These are phyloP conservation scores for Avahi laniger DNA, from an alignment of 2,797 vertebrate genomes.

Conservation along the genomic window DNA sequence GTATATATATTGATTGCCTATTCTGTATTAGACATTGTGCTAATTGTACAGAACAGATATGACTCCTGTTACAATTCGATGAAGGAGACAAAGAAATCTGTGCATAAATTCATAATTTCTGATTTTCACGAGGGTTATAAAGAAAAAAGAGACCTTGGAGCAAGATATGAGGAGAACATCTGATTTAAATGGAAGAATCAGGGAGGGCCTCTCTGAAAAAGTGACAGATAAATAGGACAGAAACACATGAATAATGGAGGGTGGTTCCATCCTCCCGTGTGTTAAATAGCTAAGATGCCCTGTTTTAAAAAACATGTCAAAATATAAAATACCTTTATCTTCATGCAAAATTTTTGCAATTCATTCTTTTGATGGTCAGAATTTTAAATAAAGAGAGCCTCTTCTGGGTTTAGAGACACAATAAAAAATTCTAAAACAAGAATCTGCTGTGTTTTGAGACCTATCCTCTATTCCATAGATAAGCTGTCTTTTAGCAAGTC, in stretches of 20 bases:
- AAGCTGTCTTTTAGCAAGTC: neutral
- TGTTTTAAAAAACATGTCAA: neutral
- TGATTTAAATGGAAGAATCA: neutral
- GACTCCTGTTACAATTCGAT: neutral
- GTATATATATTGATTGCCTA: neutral
- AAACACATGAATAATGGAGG: rapidly evolving
- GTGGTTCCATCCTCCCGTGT: rapidly evolving
- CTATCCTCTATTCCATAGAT: neutral
- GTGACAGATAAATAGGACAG: neutral
- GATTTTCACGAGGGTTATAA: neutral
- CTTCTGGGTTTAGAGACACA: neutral
- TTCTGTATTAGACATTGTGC: neutral
- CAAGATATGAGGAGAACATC: neutral
- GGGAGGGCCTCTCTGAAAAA: neutral
- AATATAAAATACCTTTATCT: neutral
- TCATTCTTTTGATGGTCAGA: neutral
- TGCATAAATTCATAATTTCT: neutral
- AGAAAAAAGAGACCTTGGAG: neutral
- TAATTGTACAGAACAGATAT: neutral
- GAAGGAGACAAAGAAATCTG: neutral
- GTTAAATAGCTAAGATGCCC: rapidly evolving
- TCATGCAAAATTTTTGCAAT: neutral
- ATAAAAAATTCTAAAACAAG: neutral
- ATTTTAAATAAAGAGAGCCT: neutral
- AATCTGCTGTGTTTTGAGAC: neutral